Base-by-base conservation (phyloP, 2,113 vertebrate genomes). In the rabbit (Oryctolagus cuniculus) region DNA sequence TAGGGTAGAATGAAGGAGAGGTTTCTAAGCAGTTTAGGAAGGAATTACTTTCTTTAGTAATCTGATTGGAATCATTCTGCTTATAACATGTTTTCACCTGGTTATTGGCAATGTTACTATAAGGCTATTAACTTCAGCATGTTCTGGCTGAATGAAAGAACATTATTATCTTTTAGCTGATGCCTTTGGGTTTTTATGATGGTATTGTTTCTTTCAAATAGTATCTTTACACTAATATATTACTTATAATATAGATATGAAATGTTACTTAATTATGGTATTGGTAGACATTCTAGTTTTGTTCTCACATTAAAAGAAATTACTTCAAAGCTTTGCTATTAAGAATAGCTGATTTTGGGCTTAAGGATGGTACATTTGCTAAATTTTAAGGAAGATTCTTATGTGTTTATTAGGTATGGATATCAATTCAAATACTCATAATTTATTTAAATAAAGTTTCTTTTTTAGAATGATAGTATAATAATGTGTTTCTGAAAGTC, bases 401-500 rank as follows among this genome's bases (percentile, higher is more conserved):
- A 7, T 25, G 10, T 90, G 25, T 75, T 17, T 83, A 69, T 83
- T 87, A 92, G 49, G 13, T 94, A 25, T 89, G 51, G 21, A n/a
- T 94, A 38, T 25, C 77, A 25, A 80, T 6, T 92, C 63, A 79
- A 7, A 66, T 92, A 10, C 11, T 16, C 27, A 29, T 89, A 89
- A 36, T 75, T 85, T 66, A 22, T 70, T 75, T 85, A 89, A 80
- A 72, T 87, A 77, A 93, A 66, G 44, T 44, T 44, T 38, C 38
- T 38, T 61, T 58, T 93, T 89, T 74, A 66, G 51, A 38, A 36
- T 85, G 6, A n/a, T 89, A 21, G 31, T 75, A 0, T 93, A 89
- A 87, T 67, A 29, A 55, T 93, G 6, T 93, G 29, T 88, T 91
- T 96, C 61, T 63, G 10, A 87, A 84, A 90, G 66, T 77, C 25